Percentiles rank a stretch among this genome's conserved stretches.
Evolutionary conservation across 2,888 invertebrate genomes (phyloP).

Genomic region (Noctua janthe): DNA sequence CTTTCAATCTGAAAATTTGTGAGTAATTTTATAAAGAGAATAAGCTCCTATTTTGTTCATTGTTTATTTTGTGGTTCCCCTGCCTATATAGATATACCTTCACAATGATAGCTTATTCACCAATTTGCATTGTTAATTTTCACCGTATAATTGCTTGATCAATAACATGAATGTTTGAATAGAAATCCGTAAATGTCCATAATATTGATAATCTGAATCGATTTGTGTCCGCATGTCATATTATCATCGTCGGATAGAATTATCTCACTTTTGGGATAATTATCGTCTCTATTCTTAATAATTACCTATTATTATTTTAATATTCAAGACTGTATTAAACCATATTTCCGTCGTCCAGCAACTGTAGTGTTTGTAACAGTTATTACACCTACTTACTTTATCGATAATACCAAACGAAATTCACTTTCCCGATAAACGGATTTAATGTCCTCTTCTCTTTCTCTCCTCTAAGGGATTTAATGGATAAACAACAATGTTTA

Average conservation of each 20-base stretch:
- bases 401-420: not conserved
- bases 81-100: conserved; percentile 44
- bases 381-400: too few relatives aligned
- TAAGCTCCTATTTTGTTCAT: conserved; percentile 69
- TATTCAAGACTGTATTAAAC: not conserved
- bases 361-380: not conserved
- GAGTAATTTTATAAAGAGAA: conserved; percentile 66
- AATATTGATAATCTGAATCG: conserved; percentile 55
- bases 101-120: conserved; percentile 77
- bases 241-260: not conserved
- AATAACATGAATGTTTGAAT: conserved; percentile 65
- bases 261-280: not conserved
- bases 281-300: not conserved
- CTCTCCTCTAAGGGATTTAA: not conserved
- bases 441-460: not conserved
- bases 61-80: conserved; percentile 72
- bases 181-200: conserved; percentile 47
- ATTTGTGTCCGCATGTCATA: conserved; percentile 33
- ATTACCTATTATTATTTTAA: not conserved
- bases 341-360: not conserved
- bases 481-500: not conserved
- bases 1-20: conserved; percentile 67
- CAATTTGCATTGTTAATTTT: conserved; percentile 79
- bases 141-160: conserved; percentile 70
- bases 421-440: not conserved